These are phyloP conservation scores for Hyles vespertilio DNA, from an alignment of 1,140 invertebrate species.

Conservation along the genomic window DNA sequence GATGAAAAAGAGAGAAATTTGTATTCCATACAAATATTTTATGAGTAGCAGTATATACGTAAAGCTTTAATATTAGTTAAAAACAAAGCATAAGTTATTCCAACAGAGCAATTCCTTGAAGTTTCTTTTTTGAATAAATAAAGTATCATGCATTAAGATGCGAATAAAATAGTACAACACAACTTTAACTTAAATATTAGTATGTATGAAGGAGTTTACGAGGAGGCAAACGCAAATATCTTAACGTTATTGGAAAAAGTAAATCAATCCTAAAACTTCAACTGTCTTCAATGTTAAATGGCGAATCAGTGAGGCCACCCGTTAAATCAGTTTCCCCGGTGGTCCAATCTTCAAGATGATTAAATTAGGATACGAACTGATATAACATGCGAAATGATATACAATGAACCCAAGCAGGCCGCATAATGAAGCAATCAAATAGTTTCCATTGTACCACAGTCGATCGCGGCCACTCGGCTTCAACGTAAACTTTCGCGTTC, in stretches of 20 bases:
- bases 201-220: no score
- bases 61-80: no score
- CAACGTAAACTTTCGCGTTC: constrained; percentile 36
- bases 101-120: no score
- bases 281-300: constrained; percentile 49
- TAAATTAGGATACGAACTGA: constrained; percentile 70
- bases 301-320: constrained; percentile 43
- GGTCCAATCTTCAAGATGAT: constrained; percentile 73
- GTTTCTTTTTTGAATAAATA: no score
- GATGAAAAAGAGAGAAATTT: constrained; percentile 4
- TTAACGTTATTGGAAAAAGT: constrained; percentile 22
- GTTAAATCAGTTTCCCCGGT: constrained; percentile 54
- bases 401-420: constrained; percentile 58
- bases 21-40: no score
- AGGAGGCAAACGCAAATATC: constrained; percentile 4
- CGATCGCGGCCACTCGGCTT: constrained; percentile 32
- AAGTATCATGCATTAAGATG: no score
- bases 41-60: no score
- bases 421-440: constrained; percentile 73
- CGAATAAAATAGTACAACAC: no score
- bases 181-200: no score
- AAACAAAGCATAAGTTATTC: no score
- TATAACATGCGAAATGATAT: constrained; percentile 74
- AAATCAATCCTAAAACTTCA: constrained; percentile 30
- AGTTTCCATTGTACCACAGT: constrained; percentile 48